Base-by-base conservation (phyloP, 1,140 invertebrate genomes). In the Lasioglossum baleicum region DNA sequence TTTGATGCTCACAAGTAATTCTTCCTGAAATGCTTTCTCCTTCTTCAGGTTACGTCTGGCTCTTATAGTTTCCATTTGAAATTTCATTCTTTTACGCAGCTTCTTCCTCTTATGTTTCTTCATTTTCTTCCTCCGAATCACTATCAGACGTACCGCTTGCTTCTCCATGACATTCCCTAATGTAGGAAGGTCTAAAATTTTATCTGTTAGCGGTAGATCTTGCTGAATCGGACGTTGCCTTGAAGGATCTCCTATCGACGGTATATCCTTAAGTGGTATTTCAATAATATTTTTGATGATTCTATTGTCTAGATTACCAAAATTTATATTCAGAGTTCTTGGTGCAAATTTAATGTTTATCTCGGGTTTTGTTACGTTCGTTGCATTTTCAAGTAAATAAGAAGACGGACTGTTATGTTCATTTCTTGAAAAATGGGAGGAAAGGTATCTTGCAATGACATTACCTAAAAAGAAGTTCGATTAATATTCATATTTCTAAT, bases 101-200 rank as follows among this genome's bases (percentile, higher is more conserved):
- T 98, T 98, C 87, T 90, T 96, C 61, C 96, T 93, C 90, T 98
- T 97, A 87, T 98, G 97, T 87, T 96, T 97, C 88, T 96, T 97
- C 96, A 98, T 98, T 92, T 98, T 98, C 56, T 94, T 95, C 64
- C 95, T 93, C 60, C 97, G 94, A 64, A 98, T 97, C 0, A 96
- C 95, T 86, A 98, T 96, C 56, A 98, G 89, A 68, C 96, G 92
- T 1, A 94, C 94, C 0, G 97, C 97, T 88, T 96, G 94, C 88
- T 96, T 97, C 82, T 95, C 94, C 13, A 81, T 75, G 40, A 71
- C 78, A 71, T 81, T 81, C 42, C 35, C 73, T 22, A 26, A 66
- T 2, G 85, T 44, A 44, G 92, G 92, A 20, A 92, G 73, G 60
- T 92, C 88, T 7, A 92, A 31, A 26, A 87, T 80, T 75, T 87